Conservation (phyloP, 2,797 vertebrate genomes). For the Melanotaenia maccullochi region DNA sequence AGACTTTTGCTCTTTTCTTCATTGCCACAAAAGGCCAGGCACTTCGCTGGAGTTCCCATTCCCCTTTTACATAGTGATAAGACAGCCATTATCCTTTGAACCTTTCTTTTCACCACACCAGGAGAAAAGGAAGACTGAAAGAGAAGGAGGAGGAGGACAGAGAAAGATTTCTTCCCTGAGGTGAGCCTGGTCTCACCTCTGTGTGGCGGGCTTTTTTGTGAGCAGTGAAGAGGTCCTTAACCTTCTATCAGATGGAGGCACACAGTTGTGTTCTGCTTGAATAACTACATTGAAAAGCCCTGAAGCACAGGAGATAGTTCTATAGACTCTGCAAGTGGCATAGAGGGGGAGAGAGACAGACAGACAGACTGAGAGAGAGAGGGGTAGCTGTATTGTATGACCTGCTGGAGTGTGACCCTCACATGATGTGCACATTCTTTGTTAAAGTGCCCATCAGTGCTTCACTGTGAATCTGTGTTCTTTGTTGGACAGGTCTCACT, state of each 20-base stretch:
- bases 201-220: constrained; percentile 81
- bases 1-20: constrained; percentile 83
- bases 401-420: constrained; percentile 79
- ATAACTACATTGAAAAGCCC: constrained; percentile 86
- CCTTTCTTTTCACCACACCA: constrained; percentile 78
- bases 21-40: constrained; percentile 83
- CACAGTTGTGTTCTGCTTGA: constrained; percentile 84
- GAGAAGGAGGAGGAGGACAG: constrained; percentile 77
- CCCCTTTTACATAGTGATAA: constrained; percentile 86
- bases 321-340: constrained; percentile 79
- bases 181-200: constrained; percentile 80
- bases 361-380: constrained; percentile 29
- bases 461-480: constrained; percentile 73
- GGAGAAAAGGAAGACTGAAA: constrained; percentile 81
- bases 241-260: constrained; percentile 87
- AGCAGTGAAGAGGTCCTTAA: constrained; percentile 86
- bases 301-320: constrained; percentile 81
- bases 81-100: constrained; percentile 85
- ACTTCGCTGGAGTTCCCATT: constrained; percentile 82
- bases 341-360: constrained; percentile 52
- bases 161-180: constrained; percentile 84
- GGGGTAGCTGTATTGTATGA: constrained; percentile 64
- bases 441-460: constrained; percentile 77
- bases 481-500: constrained; percentile 69
- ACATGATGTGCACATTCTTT: constrained; percentile 79